These are phyloP conservation scores for Morelia viridis DNA, from an alignment of 2,797 vertebrate species.

Conservation along the genomic window DNA sequence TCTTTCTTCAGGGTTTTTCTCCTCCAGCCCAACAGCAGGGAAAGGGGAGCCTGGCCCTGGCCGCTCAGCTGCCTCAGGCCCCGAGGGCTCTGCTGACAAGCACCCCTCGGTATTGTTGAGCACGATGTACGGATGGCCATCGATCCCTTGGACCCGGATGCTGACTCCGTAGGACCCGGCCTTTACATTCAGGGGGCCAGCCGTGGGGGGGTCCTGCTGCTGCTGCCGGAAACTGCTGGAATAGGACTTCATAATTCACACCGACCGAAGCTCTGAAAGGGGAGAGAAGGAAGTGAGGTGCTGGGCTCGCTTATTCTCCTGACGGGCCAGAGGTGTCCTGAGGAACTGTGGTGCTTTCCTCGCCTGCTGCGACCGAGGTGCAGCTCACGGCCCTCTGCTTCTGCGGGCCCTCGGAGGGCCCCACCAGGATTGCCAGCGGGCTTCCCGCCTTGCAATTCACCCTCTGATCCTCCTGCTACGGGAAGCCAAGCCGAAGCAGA, in stretches of 20 bases:
- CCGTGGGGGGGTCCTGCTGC: conserved; percentile 56
- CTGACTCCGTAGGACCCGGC: conserved; percentile 90
- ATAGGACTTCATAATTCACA: conserved; percentile 85
- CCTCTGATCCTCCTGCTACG: background rate
- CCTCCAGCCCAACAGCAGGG: conserved; percentile 72
- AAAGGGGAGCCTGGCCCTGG: conserved; percentile 74
- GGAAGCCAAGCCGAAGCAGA: background rate
- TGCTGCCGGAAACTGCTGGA: conserved; percentile 80
- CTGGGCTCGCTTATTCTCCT: background rate
- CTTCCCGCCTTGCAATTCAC: background rate
- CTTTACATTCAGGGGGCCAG: conserved; percentile 68
- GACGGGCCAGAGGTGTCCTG: no score
- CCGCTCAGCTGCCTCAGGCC: conserved; percentile 66
- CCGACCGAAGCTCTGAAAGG: conserved; percentile 37
- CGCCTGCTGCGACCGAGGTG: background rate
- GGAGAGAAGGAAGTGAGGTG: background rate
- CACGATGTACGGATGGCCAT: conserved; percentile 95
- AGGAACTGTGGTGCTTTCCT: background rate
- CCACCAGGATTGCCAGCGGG: background rate
- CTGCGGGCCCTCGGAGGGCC: background rate
- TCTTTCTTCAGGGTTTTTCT: conserved; percentile 57
- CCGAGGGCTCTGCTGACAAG: conserved; percentile 55
- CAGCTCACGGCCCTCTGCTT: background rate
- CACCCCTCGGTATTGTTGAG: conserved; percentile 90
- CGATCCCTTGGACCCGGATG: conserved; percentile 97